A percentile compares a stretch with the other conserved stretches of the same genome.
These are phyloP conservation scores for Athripsodes cinereus DNA, from an alignment of 2,888 invertebrate species.

Conservation along the genomic window DNA sequence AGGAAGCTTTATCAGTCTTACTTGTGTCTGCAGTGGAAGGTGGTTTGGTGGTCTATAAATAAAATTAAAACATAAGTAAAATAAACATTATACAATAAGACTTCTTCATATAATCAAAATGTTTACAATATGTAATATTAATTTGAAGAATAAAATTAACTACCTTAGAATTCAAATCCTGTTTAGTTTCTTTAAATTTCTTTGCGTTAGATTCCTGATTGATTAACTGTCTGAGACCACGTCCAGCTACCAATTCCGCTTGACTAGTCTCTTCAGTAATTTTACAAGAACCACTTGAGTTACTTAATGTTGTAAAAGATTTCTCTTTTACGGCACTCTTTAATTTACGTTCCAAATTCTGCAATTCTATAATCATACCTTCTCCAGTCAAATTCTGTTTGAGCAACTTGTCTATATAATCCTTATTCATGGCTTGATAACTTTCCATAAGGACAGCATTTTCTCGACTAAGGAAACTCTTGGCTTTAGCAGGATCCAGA, in stretches of 20 bases:
- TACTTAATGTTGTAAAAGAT: constrained; percentile 26
- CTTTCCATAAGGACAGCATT: constrained; percentile 35
- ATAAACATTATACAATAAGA: no score
- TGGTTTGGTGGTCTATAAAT: no score
- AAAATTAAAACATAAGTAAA: no score
- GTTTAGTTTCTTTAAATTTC: constrained; percentile 3
- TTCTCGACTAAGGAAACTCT: constrained; percentile 3
- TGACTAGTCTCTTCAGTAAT: constrained; percentile 28
- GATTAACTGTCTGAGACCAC: constrained; percentile 42
- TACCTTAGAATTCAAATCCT: constrained; percentile 10
- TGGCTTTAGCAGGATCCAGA: background rate
- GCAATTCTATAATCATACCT: constrained; percentile 43
- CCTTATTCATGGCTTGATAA: constrained; percentile 37
- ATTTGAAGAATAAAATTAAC: no score
- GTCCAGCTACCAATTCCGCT: constrained; percentile 45
- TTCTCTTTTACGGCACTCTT: constrained; percentile 32
- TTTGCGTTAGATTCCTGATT: constrained; percentile 28
- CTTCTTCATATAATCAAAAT: no score
- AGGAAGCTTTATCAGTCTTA: background rate
- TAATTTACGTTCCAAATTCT: constrained; percentile 38
- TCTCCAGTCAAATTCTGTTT: constrained; percentile 39
- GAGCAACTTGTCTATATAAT: constrained; percentile 41
- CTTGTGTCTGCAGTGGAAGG: no score
- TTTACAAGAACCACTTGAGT: constrained; percentile 20
- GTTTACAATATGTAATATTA: no score